Evolutionary conservation across 2,888 invertebrate genomes (phyloP), one percentile per base, ranked within the genome.

Genomic region (Aspidapion aeneum): DNA sequence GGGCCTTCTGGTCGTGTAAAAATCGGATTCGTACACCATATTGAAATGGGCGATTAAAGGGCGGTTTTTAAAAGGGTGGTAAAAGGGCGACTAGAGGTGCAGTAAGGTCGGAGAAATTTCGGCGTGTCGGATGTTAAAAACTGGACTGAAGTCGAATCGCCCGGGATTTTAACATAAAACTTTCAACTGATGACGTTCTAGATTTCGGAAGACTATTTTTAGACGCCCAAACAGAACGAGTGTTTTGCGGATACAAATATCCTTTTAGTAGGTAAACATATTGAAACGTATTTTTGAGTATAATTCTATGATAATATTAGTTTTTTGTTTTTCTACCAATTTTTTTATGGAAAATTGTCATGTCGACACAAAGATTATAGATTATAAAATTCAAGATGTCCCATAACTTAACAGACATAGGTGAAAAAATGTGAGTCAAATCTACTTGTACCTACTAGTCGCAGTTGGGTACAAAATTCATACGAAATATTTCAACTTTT

Each of bases 11-110:
- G 90, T 91, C 77, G 93, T 93, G 83, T 92, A 91, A 84, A 92
- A 94, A 84, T 93, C 93, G 86, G 91, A 90, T 85, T 93, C 92
- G 90, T 93, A 93, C 84, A 93, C 93, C 93, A 94, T 94, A 82
- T 84, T 87, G 75, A 66, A 61, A 78, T 69, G 21, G 49, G 50
- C 57, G 56, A 49, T 18, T 20, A 63, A 65, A 55, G 60, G 35
- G 35, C 35, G 35, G 35, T 12, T 12, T 35, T 35, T 35, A 35
- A 35, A 35, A 58, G 64, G 65, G 61, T 61, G 67, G 63, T 63
- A 67, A 67, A 67, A 63, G 63, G 67, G 78, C 77, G 79, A 78
- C 80, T 80, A 81, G 82, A 81, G 82, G 78, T 82, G 82, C 78
- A 79, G 75, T 35, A 35, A 12, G 3, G 35, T 35, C 5, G 75